Conservation (phyloP, 2,113 vertebrate genomes). For the Gambusia affinis region DNA sequence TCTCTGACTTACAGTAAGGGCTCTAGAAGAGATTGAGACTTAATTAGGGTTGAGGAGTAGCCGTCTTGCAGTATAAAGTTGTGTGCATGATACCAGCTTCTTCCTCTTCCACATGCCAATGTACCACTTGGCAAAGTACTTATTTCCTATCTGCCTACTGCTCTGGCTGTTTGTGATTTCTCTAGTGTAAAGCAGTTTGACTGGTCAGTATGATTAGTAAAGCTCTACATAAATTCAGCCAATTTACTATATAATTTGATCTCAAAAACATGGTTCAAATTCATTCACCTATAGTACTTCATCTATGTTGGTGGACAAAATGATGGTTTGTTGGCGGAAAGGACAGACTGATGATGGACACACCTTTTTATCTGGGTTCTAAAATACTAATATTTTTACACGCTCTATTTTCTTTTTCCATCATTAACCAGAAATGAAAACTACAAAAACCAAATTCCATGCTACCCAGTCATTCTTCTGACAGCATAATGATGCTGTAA, state of each 20-base stretch:
- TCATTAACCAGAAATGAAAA: background rate
- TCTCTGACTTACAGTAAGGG: background rate
- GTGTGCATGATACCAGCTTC: background rate
- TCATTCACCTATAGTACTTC: constrained; percentile 6
- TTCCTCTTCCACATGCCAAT: background rate
- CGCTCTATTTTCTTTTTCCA: background rate
- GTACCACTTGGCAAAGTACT: background rate
- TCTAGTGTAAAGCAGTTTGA: background rate
- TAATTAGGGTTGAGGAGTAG: background rate
- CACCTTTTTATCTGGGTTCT: background rate
- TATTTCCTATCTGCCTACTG: too few relatives aligned
- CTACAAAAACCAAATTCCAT: too few relatives aligned
- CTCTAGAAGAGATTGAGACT: background rate
- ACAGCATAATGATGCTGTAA: too few relatives aligned
- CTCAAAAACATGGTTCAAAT: constrained; percentile 3
- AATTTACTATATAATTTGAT: background rate
- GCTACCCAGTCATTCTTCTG: too few relatives aligned
- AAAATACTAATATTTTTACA: background rate
- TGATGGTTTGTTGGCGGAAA: too few relatives aligned
- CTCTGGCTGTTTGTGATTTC: too few relatives aligned
- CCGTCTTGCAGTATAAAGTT: background rate
- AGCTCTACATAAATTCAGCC: background rate
- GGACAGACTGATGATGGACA: too few relatives aligned
- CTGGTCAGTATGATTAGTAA: background rate
- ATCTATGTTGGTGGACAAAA: background rate